phyloP scores from a whole-genome alignment of 2,888 invertebrate species.

The Beris chalybata region DNA sequence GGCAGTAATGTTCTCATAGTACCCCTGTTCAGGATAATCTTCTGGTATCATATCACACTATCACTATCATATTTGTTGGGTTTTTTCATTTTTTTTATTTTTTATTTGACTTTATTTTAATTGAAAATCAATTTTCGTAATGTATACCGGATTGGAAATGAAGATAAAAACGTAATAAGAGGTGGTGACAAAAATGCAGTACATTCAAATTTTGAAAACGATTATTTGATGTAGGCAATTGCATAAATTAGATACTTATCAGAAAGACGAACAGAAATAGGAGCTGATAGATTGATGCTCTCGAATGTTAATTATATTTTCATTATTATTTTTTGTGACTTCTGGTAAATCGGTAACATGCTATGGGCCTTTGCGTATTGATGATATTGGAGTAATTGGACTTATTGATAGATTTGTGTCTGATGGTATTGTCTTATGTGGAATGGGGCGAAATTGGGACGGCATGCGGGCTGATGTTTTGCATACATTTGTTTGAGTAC shows the following conservation, averaged over 20 bases:
- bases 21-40: slow-evolving; percentile 50
- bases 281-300: no score
- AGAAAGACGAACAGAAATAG: no score
- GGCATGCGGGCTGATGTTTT: slow-evolving; percentile 51
- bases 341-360: slow-evolving; percentile 31
- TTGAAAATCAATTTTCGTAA: slow-evolving; percentile 26
- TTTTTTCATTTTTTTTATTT: slow-evolving; percentile 31
- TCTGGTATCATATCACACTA: slow-evolving; percentile 42
- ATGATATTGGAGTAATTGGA: slow-evolving; percentile 55
- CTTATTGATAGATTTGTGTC: slow-evolving; percentile 48
- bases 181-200: no score
- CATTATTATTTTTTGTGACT: slow-evolving; percentile 1
- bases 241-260: no score
- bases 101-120: background rate
- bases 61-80: slow-evolving; percentile 39
- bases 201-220: no score
- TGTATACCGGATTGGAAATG: slow-evolving; percentile 33
- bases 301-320: no score
- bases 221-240: no score
- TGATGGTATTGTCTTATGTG: slow-evolving; percentile 52
- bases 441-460: slow-evolving; percentile 58
- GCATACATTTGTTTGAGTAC: slow-evolving; percentile 38
- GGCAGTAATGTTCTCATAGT: slow-evolving; percentile 66
- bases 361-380: slow-evolving; percentile 42
- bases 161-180: slow-evolving; percentile 10